These are phyloP conservation scores for Diuraphis noxia DNA, from an alignment of 1,140 invertebrate genomes.

Conservation along the genomic window DNA sequence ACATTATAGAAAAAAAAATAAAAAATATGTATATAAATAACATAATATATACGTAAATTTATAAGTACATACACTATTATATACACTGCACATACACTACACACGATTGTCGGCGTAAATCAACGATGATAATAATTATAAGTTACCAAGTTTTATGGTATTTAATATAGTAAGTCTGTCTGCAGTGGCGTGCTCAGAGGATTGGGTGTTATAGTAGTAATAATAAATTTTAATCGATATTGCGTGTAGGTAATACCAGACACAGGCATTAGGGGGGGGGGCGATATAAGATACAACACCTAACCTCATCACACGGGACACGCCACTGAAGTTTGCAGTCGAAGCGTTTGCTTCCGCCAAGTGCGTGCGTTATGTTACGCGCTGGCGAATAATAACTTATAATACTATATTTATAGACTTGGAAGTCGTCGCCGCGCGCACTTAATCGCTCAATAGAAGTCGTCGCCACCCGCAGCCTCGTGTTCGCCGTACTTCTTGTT, in stretches of 20 bases:
- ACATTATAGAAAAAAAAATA: not conserved
- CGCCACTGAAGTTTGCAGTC: not conserved
- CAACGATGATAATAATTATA: not conserved
- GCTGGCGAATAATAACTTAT: not conserved
- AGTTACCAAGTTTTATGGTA: not conserved
- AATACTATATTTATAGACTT: not conserved
- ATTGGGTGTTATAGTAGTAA: too few relatives aligned
- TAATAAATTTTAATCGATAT: too few relatives aligned
- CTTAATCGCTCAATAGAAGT: not conserved
- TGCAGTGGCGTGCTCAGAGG: too few relatives aligned
- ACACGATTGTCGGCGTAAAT: not conserved
- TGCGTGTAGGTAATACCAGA: too few relatives aligned
- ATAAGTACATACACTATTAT: not conserved
- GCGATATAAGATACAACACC: too few relatives aligned
- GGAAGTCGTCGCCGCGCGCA: not conserved
- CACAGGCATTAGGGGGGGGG: too few relatives aligned
- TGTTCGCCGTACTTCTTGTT: conserved; percentile 60
- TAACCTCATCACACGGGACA: too few relatives aligned
- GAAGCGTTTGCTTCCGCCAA: not conserved
- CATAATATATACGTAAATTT: not conserved
- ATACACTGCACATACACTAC: not conserved
- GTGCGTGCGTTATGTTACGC: not conserved
- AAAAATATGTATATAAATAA: not conserved
- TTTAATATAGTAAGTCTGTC: too few relatives aligned
- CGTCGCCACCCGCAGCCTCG: not conserved